Conservation (phyloP, 2,113 vertebrate genomes). For the Corynorhinus townsendii region DNA sequence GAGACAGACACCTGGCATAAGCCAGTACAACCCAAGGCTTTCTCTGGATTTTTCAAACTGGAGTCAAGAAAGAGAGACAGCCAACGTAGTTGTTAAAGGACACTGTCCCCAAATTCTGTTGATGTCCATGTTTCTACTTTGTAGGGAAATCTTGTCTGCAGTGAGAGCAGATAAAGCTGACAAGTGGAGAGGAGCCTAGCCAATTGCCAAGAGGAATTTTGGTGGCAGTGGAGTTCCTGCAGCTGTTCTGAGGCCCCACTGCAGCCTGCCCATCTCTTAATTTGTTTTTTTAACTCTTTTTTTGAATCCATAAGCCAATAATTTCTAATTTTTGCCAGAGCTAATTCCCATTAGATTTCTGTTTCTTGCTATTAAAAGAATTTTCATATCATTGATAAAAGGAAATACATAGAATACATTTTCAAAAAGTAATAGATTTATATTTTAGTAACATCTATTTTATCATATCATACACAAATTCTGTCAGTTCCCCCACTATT, state of each 20-base stretch:
- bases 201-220: neutral
- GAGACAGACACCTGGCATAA: neutral
- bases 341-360: neutral
- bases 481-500: neutral
- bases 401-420: neutral
- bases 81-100: neutral
- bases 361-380: neutral
- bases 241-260: neutral
- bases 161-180: neutral
- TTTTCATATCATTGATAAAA: neutral
- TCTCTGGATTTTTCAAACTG: neutral
- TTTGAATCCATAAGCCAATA: neutral
- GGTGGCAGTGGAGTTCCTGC: neutral
- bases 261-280: neutral
- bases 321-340: neutral
- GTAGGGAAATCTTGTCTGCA: neutral
- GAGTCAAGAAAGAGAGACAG: neutral
- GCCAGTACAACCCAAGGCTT: neutral
- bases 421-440: neutral
- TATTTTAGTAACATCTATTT: neutral
- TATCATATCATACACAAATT: neutral
- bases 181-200: neutral
- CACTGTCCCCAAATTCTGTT: neutral
- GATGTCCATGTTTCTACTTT: neutral
- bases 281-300: neutral